Evolutionary conservation across 1,140 invertebrate species (phyloP).

Genomic region (Chrysoperla carnea): DNA sequence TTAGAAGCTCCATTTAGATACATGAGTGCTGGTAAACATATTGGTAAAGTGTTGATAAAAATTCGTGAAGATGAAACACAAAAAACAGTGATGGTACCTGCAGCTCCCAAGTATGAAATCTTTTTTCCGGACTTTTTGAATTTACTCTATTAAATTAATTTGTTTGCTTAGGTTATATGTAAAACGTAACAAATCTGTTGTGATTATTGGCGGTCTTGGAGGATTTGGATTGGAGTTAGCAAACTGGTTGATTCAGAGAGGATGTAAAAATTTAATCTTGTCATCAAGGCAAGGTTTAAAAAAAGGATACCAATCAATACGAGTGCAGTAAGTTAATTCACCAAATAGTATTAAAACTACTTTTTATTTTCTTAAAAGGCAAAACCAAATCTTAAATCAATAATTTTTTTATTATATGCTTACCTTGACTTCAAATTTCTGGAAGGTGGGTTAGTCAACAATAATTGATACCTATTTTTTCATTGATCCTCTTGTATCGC

Average conservation of each 20-base stretch:
- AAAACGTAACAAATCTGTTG: neutral
- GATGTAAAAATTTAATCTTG: slow-evolving; percentile 33
- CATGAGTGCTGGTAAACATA: slow-evolving; percentile 70
- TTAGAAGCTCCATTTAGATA: slow-evolving; percentile 45
- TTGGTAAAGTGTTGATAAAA: slow-evolving; percentile 8
- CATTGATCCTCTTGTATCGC: no score
- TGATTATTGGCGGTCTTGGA: slow-evolving; percentile 41
- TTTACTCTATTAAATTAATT: no score
- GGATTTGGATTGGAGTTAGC: slow-evolving; percentile 44
- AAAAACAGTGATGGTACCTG: slow-evolving; percentile 17
- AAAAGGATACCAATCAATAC: slow-evolving; percentile 29
- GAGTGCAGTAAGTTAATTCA: no score
- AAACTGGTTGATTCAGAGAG: slow-evolving; percentile 38
- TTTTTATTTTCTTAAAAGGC: no score
- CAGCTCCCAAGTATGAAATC: slow-evolving; percentile 24
- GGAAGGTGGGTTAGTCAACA: no score
- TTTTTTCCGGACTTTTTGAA: no score
- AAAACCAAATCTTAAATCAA: no score
- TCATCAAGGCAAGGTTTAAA: slow-evolving; percentile 37
- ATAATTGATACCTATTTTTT: no score
- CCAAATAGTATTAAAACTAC: no score
- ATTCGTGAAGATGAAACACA: no score
- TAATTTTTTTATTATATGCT: no score
- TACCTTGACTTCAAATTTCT: no score
- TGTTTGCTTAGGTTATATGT: neutral